A percentile compares a stretch with the other conserved stretches of the same genome.
Evolutionary conservation across 2,888 invertebrate species (phyloP).

Genomic region (Philereme vetulata): DNA sequence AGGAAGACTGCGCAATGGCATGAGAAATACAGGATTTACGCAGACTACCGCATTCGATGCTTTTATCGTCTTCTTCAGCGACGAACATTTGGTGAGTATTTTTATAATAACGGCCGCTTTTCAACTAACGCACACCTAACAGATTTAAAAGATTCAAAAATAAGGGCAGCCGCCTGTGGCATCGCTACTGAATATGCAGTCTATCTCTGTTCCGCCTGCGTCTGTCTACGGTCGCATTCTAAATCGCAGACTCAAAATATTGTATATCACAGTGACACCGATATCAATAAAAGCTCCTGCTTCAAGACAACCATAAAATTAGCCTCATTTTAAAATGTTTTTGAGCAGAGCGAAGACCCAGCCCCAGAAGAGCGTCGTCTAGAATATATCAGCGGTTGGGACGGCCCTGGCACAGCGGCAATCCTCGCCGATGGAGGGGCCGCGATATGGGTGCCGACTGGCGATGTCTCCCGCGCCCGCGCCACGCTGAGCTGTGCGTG

Average conservation of each 20-base stretch:
- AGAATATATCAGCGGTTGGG: conserved; percentile 92
- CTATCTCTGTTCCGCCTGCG: too few species aligned
- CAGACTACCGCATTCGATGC: conserved; percentile 84
- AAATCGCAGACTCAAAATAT: too few species aligned
- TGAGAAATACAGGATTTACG: conserved; percentile 70
- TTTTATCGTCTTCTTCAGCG: conserved; percentile 90
- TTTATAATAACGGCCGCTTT: not conserved
- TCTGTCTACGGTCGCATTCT: too few species aligned
- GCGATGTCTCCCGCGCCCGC: conserved; percentile 94
- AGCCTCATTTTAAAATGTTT: not conserved
- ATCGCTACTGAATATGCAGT: too few species aligned
- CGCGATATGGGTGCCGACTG: conserved; percentile 95
- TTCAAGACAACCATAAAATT: too few species aligned
- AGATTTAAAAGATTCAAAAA: not conserved
- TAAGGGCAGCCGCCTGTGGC: too few species aligned
- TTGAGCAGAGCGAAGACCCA: conserved; percentile 89
- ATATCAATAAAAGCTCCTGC: too few species aligned
- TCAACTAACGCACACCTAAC: too few species aligned
- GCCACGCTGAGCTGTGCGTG: conserved; percentile 94
- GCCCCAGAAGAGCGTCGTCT: conserved; percentile 89
- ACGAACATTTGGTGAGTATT: conserved; percentile 89
- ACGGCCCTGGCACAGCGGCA: conserved; percentile 90
- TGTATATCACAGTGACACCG: too few species aligned
- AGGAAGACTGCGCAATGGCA: conserved; percentile 76
- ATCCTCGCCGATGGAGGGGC: conserved; percentile 90